phyloP scores from a whole-genome alignment of 2,888 invertebrate species.

The Caenorhabditis becei region DNA sequence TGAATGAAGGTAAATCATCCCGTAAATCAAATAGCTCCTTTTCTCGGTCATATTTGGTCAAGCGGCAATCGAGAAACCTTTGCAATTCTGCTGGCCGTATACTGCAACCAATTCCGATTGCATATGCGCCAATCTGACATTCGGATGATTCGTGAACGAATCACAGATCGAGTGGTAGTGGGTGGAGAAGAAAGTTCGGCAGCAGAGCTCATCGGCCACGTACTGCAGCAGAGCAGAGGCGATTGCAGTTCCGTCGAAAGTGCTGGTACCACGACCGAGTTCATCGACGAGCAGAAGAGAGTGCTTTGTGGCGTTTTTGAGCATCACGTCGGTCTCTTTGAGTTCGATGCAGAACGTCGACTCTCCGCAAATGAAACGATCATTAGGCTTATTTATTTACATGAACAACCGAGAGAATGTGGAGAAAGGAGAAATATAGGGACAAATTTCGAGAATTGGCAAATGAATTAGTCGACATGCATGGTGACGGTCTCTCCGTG shows the following conservation, averaged over 20 bases:
- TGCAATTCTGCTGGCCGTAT: too few species aligned
- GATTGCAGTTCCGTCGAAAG: constrained; percentile 97
- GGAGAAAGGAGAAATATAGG: background rate
- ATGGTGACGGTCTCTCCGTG: constrained; percentile 52
- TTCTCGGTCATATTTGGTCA: too few species aligned
- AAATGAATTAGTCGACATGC: constrained; percentile 18
- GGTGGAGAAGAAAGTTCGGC: constrained; percentile 88
- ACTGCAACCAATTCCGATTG: too few species aligned
- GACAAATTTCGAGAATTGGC: background rate
- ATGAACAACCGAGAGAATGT: background rate
- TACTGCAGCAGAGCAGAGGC: constrained; percentile 90
- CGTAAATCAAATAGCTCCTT: constrained; percentile 33
- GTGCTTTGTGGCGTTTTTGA: constrained; percentile 91
- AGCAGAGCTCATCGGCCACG: constrained; percentile 69
- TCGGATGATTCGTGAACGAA: constrained; percentile 86
- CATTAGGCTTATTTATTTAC: constrained; percentile 86
- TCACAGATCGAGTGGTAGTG: constrained; percentile 95
- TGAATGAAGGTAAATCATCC: too few species aligned
- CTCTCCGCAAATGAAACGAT: constrained; percentile 90
- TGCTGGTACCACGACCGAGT: constrained; percentile 94
- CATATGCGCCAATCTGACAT: constrained; percentile 70
- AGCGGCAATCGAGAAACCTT: too few species aligned
- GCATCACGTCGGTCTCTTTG: constrained; percentile 93
- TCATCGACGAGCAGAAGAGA: constrained; percentile 97
- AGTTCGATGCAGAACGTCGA: constrained; percentile 96